Evolutionary conservation across 2,113 vertebrate species (phyloP).

Genomic region (Tonatia bakeri): DNA sequence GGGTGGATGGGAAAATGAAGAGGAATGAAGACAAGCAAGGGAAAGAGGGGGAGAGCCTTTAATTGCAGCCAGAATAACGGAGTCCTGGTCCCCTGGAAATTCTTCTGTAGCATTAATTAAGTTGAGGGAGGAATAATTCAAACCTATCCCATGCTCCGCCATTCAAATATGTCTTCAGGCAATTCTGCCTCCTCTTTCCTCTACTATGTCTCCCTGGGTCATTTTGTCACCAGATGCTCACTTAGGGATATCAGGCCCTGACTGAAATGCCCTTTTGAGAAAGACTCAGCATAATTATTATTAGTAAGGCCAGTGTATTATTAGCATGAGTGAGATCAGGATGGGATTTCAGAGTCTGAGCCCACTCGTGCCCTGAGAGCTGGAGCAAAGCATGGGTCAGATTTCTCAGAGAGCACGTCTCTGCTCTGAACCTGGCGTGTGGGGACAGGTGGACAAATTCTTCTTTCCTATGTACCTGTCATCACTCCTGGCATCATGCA

Average conservation of each 20-base stretch:
- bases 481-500: background rate
- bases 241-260: slow-evolving; percentile 4
- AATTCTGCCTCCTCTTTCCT: background rate
- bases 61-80: background rate
- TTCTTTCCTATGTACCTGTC: background rate
- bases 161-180: slow-evolving; percentile 29
- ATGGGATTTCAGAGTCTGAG: slow-evolving; percentile 38
- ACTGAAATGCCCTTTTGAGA: slow-evolving; percentile 50
- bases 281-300: slow-evolving; percentile 62
- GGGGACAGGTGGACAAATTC: background rate
- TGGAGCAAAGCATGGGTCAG: background rate
- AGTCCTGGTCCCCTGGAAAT: slow-evolving; percentile 54
- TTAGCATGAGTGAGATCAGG: slow-evolving; percentile 24
- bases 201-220: background rate
- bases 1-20: background rate
- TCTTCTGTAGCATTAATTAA: slow-evolving; percentile 69
- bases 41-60: background rate
- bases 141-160: background rate
- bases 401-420: background rate
- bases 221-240: slow-evolving; percentile 49
- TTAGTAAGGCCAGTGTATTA: slow-evolving; percentile 52
- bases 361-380: background rate
- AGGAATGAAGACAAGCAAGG: slow-evolving; percentile 5
- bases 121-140: slow-evolving; percentile 33
- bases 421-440: background rate